Percentiles rank a stretch among this genome's conserved stretches.
Evolutionary conservation across 2,113 vertebrate genomes (phyloP).

Genomic region (Greenwoodochromis staneri): DNA sequence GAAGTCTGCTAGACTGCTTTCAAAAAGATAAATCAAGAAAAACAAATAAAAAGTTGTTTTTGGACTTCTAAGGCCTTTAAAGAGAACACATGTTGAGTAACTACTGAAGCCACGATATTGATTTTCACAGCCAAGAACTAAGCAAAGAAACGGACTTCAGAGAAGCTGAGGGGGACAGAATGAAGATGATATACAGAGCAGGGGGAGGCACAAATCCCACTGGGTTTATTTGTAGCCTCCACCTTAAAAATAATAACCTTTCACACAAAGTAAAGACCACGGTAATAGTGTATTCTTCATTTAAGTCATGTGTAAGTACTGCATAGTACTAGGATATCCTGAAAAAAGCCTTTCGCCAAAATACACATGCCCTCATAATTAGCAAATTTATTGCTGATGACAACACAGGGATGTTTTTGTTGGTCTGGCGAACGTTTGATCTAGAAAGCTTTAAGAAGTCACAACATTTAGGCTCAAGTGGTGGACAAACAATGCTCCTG

Average conservation of each 20-base stretch:
- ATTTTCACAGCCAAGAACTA: background rate
- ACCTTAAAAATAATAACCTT: background rate
- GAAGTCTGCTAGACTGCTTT: background rate
- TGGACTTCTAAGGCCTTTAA: background rate
- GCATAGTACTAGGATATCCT: background rate
- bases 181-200: background rate
- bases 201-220: background rate
- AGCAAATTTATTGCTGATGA: background rate
- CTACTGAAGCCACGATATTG: background rate
- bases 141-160: background rate
- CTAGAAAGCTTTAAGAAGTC: background rate
- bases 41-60: background rate
- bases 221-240: background rate
- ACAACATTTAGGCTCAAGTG: background rate
- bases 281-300: background rate
- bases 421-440: background rate
- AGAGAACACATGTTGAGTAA: background rate
- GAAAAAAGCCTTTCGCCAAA: background rate
- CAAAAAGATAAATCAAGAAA: conserved; percentile 1
- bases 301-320: background rate
- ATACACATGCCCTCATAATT: background rate
- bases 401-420: background rate
- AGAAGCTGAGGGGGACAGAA: background rate
- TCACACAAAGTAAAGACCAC: background rate
- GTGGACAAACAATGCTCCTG: background rate